Percentiles rank a stretch among this genome's conserved stretches.
Evolutionary conservation across 2,888 invertebrate genomes (phyloP).

Genomic region (Limulus polyphemus): DNA sequence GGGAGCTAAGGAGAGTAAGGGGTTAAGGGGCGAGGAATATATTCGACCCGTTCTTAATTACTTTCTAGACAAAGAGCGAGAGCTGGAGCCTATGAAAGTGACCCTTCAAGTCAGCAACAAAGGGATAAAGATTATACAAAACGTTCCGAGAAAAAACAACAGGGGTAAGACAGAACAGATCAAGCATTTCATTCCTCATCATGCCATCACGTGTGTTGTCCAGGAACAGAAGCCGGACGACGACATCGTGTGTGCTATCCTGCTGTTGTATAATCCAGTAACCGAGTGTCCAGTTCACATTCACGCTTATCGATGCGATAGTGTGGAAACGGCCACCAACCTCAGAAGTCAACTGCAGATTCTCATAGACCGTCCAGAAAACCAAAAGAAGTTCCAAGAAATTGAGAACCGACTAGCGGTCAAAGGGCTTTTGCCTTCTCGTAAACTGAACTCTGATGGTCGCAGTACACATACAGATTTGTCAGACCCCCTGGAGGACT

Average conservation of each 20-base stretch:
- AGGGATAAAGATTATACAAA: constrained; percentile 88
- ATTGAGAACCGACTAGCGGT: constrained; percentile 51
- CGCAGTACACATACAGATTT: constrained; percentile 24
- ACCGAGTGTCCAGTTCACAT: constrained; percentile 90
- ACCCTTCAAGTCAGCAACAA: constrained; percentile 72
- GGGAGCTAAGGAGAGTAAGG: constrained; percentile 88
- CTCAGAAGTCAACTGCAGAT: constrained; percentile 71
- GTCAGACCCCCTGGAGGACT: constrained; percentile 8
- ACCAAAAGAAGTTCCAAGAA: constrained; percentile 69
- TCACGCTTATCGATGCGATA: constrained; percentile 80
- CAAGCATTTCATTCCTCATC: constrained; percentile 87
- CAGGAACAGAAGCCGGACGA: constrained; percentile 54
- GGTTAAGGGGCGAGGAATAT: constrained; percentile 65
- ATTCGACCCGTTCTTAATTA: constrained; percentile 72
- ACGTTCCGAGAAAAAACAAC: constrained; percentile 39
- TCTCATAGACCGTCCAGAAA: constrained; percentile 64
- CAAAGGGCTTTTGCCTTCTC: constrained; percentile 34
- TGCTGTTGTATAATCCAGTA: constrained; percentile 83
- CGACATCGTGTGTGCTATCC: constrained; percentile 85
- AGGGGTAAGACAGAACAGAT: constrained; percentile 41
- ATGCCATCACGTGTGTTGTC: constrained; percentile 79
- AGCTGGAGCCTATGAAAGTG: constrained; percentile 78
- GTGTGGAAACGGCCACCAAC: constrained; percentile 78
- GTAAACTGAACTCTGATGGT: constrained; percentile 24
- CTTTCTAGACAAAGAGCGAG: constrained; percentile 67